Base-by-base conservation (phyloP, 2,113 vertebrate species). In the Falcunculus frontatus region DNA sequence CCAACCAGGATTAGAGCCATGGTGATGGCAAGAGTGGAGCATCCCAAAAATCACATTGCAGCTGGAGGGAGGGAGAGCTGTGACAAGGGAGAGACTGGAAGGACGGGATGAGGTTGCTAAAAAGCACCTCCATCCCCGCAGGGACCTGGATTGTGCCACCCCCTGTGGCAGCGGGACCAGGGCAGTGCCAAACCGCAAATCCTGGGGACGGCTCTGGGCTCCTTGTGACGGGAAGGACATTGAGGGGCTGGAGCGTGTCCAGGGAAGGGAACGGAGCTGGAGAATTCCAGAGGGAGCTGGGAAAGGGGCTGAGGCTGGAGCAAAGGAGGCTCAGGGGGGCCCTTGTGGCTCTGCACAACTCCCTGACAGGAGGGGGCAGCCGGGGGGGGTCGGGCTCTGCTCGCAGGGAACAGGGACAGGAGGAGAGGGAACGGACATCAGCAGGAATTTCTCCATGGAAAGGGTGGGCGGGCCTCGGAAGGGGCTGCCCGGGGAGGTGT, bases 181-280 rank as follows among this genome's bases (percentile, higher is more conserved):
- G 23, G 18, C 59, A 16, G 47, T 16, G 47, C 25, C 60, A 30
- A 22, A 53, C 9, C 15, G 7, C 50, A 3, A 0, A 4, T 15
- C 49, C 60, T n/a, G 37, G 74, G 22, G 13, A 20, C 56, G 13
- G 7, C 1, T 9, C 53, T 27, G 32, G 15, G 56, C 21, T 49
- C 56, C 27, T 19, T 3, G 1, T 2, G 33, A 7, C 14, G 14
- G 55, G 10, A 10, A 13, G 6, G 10, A 7, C 18, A 0, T 9
- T 4, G 37, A 56, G 30, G 12, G 37, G 50, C 30, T 53, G 37
- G 2, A 25, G 49, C 6, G 2, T 18, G 47, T 3, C 4, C 67
- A 32, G 47, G 46, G 25, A 3, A 47, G 33, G 65, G 14, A 44
- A 32, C 39, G 21, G 74, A 27, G 16, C 15, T 37, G 72, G 19